Base-by-base conservation (phyloP, 53 echinoderm and acorn worm species). In the Glandiceps talaboti region DNA sequence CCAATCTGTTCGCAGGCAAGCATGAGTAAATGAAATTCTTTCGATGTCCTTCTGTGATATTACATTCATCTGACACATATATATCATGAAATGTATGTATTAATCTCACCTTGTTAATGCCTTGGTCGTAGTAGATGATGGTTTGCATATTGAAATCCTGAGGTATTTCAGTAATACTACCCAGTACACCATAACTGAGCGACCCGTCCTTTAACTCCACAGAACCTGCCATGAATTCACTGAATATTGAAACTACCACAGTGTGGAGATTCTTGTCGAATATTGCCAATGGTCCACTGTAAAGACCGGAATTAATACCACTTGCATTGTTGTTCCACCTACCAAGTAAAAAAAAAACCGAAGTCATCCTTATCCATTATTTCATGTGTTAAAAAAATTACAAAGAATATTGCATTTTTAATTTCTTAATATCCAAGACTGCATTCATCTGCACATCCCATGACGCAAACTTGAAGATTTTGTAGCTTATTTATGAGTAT, bases 201-300 rank as follows among this genome's bases (percentile, higher is more conserved):
- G 82, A 74, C 72, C 32, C 75, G 14, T 31, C 64, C n/a, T 26
- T 28, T 28, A n/a, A 75, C 78, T 86, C 73, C 29, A 82, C 74
- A 27, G 87, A 86, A 0, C 82, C 77, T 1, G 79, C 79, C 87
- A 86, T 82, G 79, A 86, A 86, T n/a, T 86, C 79, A 33, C 82
- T 77, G 31, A 86, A 82, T 1, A 79, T 79, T 0, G 82, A 82
- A 76, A 86, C 82, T 26, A 86, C 81, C 25, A 86, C 74, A 25
- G 87, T 74, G 31, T 32, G 31, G 20, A 74, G 79, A 28, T 73
- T 14, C 27, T 82, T 30, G 73, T 86, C 76, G 30, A 86, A 86
- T 27, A 86, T 29, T 27, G 79, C 76, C 72, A 86, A 73, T 20
- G 87, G 87, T 31, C 87, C 87, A 33, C 82, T 82, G 20, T 77